Conservation (phyloP, 2,888 invertebrate species). For the Molorchus minor region DNA sequence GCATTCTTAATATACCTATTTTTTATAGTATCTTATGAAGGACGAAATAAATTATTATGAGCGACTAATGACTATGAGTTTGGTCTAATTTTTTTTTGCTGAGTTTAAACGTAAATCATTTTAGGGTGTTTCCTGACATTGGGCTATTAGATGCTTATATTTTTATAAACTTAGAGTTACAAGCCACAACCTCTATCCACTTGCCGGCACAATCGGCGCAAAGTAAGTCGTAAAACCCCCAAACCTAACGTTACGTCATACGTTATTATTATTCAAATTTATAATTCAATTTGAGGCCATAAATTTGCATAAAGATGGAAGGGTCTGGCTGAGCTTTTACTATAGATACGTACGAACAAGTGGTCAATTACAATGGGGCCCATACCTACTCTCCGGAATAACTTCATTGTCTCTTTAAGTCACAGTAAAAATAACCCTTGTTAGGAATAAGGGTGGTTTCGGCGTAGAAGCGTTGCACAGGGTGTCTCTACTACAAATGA, state of each 20-base stretch:
- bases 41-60: too few species aligned
- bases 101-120: too few species aligned
- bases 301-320: slow-evolving; percentile 63
- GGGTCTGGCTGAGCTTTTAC: slow-evolving; percentile 51
- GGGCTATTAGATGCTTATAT: too few species aligned
- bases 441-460: slow-evolving; percentile 1
- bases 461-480: neutral
- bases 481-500: too few species aligned
- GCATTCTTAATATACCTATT: too few species aligned
- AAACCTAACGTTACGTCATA: slow-evolving; percentile 60
- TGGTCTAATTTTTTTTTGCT: too few species aligned
- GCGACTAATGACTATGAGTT: too few species aligned
- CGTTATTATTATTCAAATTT: slow-evolving; percentile 64
- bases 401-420: slow-evolving; percentile 38
- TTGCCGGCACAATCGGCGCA: slow-evolving; percentile 46
- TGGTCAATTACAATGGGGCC: slow-evolving; percentile 54
- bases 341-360: slow-evolving; percentile 52
- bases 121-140: too few species aligned
- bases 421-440: slow-evolving; percentile 16
- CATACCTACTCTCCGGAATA: slow-evolving; percentile 35
- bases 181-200: neutral
- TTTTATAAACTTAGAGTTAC: too few species aligned
- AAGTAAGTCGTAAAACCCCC: slow-evolving; percentile 61
- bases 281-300: slow-evolving; percentile 64
- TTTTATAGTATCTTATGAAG: too few species aligned